Percentiles rank a stretch among this genome's conserved stretches.
Conservation (phyloP, 2,113 vertebrate species). For the human region GRCh38 chr2:127136001-127136500, state of each 20-base stretch:
- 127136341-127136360: neutral
- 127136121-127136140: neutral
- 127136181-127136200: neutral
- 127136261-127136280: neutral
- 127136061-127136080: neutral
- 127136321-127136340: neutral
- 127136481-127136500: accelerated
- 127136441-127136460: neutral
- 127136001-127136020: neutral
- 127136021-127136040: neutral
- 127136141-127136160: neutral
- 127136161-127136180: neutral
- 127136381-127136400: too few species aligned
- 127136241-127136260: neutral
- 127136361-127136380: accelerated
- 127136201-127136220: neutral
- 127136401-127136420: neutral
- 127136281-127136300: neutral
- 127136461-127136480: neutral
- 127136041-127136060: neutral
- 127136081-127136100: neutral
- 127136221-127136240: neutral
- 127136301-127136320: neutral
- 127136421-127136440: neutral
- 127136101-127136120: too few species aligned